phyloP scores from a whole-genome alignment of 2,797 vertebrate species.

The Tauraco hartlaubi region DNA sequence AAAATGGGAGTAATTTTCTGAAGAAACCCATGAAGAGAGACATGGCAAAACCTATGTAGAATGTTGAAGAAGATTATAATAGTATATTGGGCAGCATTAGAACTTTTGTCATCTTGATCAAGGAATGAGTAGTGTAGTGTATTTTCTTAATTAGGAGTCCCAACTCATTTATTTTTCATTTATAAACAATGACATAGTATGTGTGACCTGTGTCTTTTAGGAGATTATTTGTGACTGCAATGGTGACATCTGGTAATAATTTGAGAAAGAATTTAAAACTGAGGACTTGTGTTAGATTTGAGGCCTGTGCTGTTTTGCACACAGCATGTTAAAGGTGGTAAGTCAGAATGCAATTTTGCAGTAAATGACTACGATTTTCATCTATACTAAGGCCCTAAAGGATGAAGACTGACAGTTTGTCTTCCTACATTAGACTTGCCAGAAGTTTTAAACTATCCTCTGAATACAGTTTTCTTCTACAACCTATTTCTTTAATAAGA shows the following conservation, averaged over 20 bases:
- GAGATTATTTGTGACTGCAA: neutral
- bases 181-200: neutral
- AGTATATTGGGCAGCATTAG: neutral
- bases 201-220: neutral
- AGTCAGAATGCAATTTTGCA: neutral
- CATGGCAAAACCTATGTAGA: neutral
- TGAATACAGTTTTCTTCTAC: neutral
- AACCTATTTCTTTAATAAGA: neutral
- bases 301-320: neutral
- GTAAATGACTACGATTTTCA: neutral
- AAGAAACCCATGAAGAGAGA: neutral
- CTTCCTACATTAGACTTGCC: neutral
- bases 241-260: neutral
- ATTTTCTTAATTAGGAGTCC: neutral
- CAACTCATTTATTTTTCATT: neutral
- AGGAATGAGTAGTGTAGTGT: neutral
- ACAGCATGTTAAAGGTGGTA: neutral
- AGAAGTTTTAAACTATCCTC: neutral
- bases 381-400: neutral
- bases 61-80: neutral
- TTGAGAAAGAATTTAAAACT: neutral
- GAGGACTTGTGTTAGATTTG: neutral
- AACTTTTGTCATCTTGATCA: neutral
- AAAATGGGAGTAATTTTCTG: neutral
- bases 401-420: neutral